Conservation (phyloP, 2,888 invertebrate genomes). For the Polydesmus complanatus region DNA sequence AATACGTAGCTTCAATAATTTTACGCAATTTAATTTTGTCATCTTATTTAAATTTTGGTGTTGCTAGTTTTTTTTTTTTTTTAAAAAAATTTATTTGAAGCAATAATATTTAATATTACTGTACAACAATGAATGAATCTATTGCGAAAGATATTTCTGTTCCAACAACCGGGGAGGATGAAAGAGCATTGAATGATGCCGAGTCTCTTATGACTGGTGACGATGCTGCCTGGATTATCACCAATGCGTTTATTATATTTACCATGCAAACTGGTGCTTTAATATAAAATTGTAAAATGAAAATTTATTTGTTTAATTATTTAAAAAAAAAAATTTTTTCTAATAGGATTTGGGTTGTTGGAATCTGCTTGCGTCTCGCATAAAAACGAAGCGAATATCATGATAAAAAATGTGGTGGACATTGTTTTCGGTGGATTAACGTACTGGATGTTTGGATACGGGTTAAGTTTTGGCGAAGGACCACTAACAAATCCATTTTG, state of each 20-base stretch:
- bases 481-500: slow-evolving; percentile 29
- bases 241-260: slow-evolving; percentile 29
- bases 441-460: slow-evolving; percentile 66
- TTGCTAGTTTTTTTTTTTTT: too few relatives aligned
- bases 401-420: slow-evolving; percentile 93
- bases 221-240: slow-evolving; percentile 29
- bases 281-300: background rate
- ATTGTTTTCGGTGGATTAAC: slow-evolving; percentile 82
- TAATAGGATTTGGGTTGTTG: slow-evolving; percentile 77
- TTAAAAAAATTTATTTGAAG: too few relatives aligned
- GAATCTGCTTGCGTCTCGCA: slow-evolving; percentile 85
- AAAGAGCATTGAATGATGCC: background rate
- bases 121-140: too few relatives aligned
- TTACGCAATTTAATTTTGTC: too few relatives aligned
- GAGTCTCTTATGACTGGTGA: slow-evolving; percentile 21
- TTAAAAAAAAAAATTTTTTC: too few relatives aligned
- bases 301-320: background rate
- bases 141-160: too few relatives aligned
- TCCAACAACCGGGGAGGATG: too few relatives aligned
- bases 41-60: too few relatives aligned
- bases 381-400: slow-evolving; percentile 90
- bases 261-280: slow-evolving; percentile 31
- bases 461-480: slow-evolving; percentile 27
- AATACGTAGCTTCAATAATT: too few relatives aligned
- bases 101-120: too few relatives aligned